A percentile compares a stretch with the other conserved stretches of the same genome.
These are phyloP conservation scores for Dusona sp. DNA, from an alignment of 2,888 invertebrate genomes.

Conservation along the genomic window DNA sequence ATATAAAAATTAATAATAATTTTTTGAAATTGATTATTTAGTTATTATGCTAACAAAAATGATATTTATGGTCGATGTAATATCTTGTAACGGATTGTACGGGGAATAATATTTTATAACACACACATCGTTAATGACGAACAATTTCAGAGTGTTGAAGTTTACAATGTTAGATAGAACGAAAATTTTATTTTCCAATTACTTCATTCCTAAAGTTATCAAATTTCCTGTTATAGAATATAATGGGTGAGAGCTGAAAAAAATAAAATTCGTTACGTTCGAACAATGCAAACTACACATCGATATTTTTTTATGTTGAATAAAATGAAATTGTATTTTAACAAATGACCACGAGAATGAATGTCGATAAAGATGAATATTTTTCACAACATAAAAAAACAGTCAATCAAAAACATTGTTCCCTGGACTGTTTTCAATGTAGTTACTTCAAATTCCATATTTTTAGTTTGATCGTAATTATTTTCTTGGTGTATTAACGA, in stretches of 20 bases:
- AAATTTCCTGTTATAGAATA: background rate
- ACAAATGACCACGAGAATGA: background rate
- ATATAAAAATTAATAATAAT: background rate
- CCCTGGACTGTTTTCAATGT: background rate
- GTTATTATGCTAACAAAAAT: background rate
- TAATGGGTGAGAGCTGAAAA: no score
- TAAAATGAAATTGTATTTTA: background rate
- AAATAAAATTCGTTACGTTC: background rate
- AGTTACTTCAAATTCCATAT: background rate
- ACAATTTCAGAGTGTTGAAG: background rate
- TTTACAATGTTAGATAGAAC: background rate
- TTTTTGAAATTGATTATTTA: background rate
- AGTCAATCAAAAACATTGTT: background rate
- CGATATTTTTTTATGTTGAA: background rate
- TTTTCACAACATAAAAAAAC: background rate
- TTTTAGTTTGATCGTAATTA: background rate
- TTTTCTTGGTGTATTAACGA: background rate
- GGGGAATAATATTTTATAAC: slow-evolving; percentile 1
- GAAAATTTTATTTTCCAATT: background rate
- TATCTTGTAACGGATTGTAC: slow-evolving; percentile 3
- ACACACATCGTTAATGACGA: background rate
- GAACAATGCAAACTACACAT: background rate
- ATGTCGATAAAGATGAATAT: background rate
- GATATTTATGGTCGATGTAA: background rate
- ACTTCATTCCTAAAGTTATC: background rate